Percentiles rank a stretch among this genome's conserved stretches.
These are phyloP conservation scores for Quadroppia sp. DNA, from an alignment of 2,888 invertebrate species.

Conservation along the genomic window DNA sequence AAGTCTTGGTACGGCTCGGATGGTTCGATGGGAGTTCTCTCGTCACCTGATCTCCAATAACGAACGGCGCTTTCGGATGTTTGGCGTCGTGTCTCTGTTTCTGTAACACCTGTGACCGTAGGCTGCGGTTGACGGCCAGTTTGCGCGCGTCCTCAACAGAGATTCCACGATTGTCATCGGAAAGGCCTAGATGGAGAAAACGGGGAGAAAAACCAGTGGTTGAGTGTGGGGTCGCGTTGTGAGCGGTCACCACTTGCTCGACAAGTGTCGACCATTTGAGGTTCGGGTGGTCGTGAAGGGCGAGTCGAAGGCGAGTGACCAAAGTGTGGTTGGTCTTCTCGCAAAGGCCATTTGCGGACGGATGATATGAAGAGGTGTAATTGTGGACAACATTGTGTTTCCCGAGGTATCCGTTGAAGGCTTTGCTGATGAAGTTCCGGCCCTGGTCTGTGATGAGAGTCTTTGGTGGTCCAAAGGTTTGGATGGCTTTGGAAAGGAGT, in stretches of 20 bases:
- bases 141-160: neutral
- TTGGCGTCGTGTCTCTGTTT: constrained; percentile 19
- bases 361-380: neutral
- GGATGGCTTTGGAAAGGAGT: neutral
- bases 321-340: neutral
- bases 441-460: constrained; percentile 15
- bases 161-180: neutral
- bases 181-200: constrained; percentile 5
- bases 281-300: constrained; percentile 5
- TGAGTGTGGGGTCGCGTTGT: constrained; percentile 28
- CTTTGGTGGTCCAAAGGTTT: neutral
- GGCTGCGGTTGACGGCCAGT: neutral
- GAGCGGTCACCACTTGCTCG: neutral
- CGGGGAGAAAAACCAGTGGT: constrained; percentile 22
- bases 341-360: neutral
- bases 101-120: too few species aligned
- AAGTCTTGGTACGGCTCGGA: neutral
- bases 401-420: neutral
- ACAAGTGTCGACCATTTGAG: constrained; percentile 6
- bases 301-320: neutral
- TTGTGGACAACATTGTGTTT: neutral
- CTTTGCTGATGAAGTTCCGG: neutral
- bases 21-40: neutral
- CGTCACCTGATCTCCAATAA: neutral
- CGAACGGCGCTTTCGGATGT: neutral